phyloP scores from a whole-genome alignment of 2,113 vertebrate genomes.

The Dicaeum eximium region DNA sequence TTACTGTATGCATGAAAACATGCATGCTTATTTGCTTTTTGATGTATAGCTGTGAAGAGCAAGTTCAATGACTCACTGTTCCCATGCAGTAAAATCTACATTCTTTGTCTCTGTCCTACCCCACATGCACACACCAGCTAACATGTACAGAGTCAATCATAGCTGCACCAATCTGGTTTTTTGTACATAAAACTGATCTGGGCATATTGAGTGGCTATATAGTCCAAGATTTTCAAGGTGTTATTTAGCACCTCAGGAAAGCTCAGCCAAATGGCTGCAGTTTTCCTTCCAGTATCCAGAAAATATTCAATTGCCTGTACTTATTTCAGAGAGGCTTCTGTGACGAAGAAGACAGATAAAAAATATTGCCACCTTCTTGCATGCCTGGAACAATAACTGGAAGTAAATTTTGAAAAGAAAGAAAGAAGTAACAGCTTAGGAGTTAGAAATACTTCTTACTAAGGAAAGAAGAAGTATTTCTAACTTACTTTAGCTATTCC shows the following conservation, averaged over 20 bases:
- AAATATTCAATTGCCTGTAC: neutral
- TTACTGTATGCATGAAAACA: neutral
- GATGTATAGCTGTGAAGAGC: neutral
- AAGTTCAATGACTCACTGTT: neutral
- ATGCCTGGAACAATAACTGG: neutral
- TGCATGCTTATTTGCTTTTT: neutral
- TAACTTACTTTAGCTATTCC: neutral
- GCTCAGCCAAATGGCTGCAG: neutral
- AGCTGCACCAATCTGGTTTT: neutral
- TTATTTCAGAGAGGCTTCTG: neutral
- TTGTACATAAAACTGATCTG: neutral
- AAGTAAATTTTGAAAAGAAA: neutral
- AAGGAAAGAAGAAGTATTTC: too few relatives aligned
- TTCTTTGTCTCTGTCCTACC: neutral
- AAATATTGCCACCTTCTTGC: neutral
- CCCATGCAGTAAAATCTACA: neutral
- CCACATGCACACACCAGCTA: neutral
- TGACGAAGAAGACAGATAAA: neutral
- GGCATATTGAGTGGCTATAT: fast-evolving
- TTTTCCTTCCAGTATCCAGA: neutral
- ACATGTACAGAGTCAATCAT: neutral
- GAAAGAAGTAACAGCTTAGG: neutral
- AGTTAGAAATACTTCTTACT: neutral
- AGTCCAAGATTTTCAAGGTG: neutral
- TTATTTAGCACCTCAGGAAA: neutral